Base-by-base conservation (phyloP, 2,797 vertebrate species). In the Phalanger gymnotis region DNA sequence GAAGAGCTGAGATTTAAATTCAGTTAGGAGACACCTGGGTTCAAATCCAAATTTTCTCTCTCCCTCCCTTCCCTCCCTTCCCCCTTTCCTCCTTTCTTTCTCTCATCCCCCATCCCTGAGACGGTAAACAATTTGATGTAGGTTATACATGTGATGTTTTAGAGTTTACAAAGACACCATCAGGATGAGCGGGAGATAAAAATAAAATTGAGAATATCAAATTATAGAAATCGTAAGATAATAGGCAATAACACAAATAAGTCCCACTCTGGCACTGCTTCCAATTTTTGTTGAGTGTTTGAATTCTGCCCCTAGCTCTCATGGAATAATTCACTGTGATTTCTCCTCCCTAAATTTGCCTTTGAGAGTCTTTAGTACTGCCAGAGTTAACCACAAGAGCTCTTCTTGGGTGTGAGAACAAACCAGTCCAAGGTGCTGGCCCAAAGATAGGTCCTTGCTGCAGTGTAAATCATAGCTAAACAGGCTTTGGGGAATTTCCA, bases 311-410 rank as follows among this genome's bases (percentile, higher is more conserved):
- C 90, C 66, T 55, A 40, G 52, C 95, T 93, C 94, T 95, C 94
- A 57, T 40, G 47, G 93, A 95, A 89, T 91, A 81, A 90, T 92
- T 66, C 90, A 96, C 53, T 61, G 47, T n/a, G 93, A 95, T 96
- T 97, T 97, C 95, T 94, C 95, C 51, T 73, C 93, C 94, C 96
- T 89, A 93, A 92, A 94, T 34, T n/a, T 52, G 66, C 51, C 57
- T 94, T 97, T 94, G 47, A 97, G 94, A 92, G 53, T 55, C 66
- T 92, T 91, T 94, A 95, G 47, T 89, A 89, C 52, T 55, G 90
- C 91, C 87, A 94, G 95, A 94, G 92, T 91, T 94, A 95, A 95
- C 93, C 96, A 92, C 95, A 96, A 58, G 93, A 96, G 95, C 89
- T 66, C 95, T 96, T 93, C 90, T 55, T 95, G 81, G 66, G 96